These are phyloP conservation scores for Xylocampa areola DNA, from an alignment of 2,888 invertebrate species.

Conservation along the genomic window DNA sequence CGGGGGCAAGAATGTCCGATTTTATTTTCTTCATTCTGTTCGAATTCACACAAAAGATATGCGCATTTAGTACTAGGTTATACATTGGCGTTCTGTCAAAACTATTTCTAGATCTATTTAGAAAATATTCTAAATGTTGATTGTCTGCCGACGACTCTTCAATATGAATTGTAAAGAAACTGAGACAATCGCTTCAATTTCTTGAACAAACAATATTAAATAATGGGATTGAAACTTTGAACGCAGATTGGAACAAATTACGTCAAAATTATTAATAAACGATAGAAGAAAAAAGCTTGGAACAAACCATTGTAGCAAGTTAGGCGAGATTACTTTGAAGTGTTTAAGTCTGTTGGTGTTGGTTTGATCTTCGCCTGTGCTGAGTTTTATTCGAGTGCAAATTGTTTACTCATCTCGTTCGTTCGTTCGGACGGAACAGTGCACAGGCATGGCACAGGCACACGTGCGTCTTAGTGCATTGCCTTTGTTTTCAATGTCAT, in stretches of 20 bases:
- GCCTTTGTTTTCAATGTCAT: conserved; percentile 56
- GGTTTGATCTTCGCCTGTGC: conserved; percentile 31
- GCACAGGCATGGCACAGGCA: conserved; percentile 18
- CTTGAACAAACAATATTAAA: conserved; percentile 28
- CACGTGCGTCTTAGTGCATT: conserved; percentile 47
- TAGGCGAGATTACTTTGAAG: conserved; percentile 34
- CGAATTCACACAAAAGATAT: conserved; percentile 32
- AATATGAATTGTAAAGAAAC: conserved; percentile 17
- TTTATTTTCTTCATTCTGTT: conserved; percentile 43
- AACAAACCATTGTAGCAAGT: conserved; percentile 37
- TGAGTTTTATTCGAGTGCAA: conserved; percentile 26
- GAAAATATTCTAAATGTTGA: conserved; percentile 38
- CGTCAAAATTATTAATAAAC: conserved; percentile 44
- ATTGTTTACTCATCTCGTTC: conserved; percentile 50
- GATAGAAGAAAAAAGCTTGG: conserved; percentile 40
- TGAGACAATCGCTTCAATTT: conserved; percentile 27
- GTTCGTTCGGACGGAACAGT: conserved; percentile 15
- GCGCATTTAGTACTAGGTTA: conserved; percentile 26
- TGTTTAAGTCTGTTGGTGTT: conserved; percentile 22
- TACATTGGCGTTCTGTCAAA: conserved; percentile 56
- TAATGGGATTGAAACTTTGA: conserved; percentile 46
- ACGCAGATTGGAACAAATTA: conserved; percentile 40
- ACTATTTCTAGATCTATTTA: conserved; percentile 48
- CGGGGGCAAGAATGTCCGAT: conserved; percentile 43
- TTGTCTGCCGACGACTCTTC: conserved; percentile 31